Evolutionary conservation across 2,888 invertebrate species (phyloP).

Genomic region (Cryptosula pallasiana): DNA sequence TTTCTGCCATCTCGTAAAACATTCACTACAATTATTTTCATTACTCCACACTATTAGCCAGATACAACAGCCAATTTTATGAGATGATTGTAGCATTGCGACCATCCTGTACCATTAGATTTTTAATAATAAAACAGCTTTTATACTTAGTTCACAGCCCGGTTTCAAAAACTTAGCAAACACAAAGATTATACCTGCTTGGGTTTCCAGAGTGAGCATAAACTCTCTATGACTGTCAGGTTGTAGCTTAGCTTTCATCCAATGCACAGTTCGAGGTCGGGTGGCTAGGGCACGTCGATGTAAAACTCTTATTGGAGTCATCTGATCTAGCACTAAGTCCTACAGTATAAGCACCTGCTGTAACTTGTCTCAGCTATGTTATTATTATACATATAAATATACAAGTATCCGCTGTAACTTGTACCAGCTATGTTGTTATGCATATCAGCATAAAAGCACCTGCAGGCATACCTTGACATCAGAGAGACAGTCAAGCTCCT

Average conservation of each 20-base stretch:
- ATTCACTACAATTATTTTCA: too few species aligned
- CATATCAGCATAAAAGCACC: background rate
- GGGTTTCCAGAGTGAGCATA: conserved; percentile 33
- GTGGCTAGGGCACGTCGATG: conserved; percentile 70
- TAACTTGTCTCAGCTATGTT: background rate
- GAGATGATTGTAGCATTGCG: too few species aligned
- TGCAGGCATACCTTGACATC: conserved; percentile 49
- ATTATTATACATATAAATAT: background rate
- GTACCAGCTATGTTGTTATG: background rate
- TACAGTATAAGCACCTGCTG: conserved; percentile 27
- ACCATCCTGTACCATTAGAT: too few species aligned
- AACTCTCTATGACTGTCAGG: background rate
- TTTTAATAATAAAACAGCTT: too few species aligned
- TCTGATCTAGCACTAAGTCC: conserved; percentile 66
- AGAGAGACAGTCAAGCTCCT: conserved; percentile 57
- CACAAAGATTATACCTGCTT: background rate
- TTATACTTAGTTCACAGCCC: too few species aligned
- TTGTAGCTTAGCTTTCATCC: conserved; percentile 49
- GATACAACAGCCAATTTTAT: too few species aligned
- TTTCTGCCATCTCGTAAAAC: too few species aligned
- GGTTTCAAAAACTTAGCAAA: too few species aligned
- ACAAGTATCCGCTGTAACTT: background rate
- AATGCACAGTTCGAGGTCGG: conserved; percentile 65
- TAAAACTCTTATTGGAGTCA: conserved; percentile 83
- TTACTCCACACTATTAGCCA: too few species aligned